Base-by-base conservation (phyloP, 2,797 vertebrate genomes). In the Leptodactylus fallax region DNA sequence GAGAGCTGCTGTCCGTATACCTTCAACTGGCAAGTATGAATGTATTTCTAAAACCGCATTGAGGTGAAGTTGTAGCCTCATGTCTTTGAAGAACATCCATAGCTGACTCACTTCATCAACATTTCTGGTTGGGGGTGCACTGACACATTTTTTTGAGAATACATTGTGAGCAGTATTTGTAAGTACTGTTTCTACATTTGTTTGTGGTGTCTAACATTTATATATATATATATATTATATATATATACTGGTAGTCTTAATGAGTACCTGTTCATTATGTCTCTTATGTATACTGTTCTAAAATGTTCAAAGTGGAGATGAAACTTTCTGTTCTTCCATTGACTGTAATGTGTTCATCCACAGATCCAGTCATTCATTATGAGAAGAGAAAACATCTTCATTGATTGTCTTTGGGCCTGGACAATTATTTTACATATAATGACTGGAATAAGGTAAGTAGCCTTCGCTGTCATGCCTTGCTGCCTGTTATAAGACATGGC, bases 401-500 rank as follows among this genome's bases (percentile, higher is more conserved):
- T 83, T 91, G 95, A 97, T 90, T 96, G 88, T 93, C 94, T 98
- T 90, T 97, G 97, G 97, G 96, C 96, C 95, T 97, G 95, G 94
- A 93, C 96, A 93, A 94, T 98, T 86, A 91, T 95, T 71, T 92
- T 96, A 90, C 95, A 94, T 91, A 92, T 94, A 65, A 56, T 97
- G 85, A 93, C 94, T 91, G 97, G 95, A 89, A 97, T 97, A 97
- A 99, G 98, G 98, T 99, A 96, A 93, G 94, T 91, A 53, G 10
- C 53, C 4, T 51, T 27, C 3, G 10, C 21, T 25, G 60, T 16
- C 56, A 49, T 76, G 21, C 25, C 65, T n/a, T 36, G 7, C 65
- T 83, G 55, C 79, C 11, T 49, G 19, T 23, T 25, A 13, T 21
- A 45, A 76, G 17, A 51, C 45, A 74, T 51, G 25, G 77, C 11